Evolutionary conservation across 1,140 invertebrate species (phyloP), one percentile per base, ranked within the genome.

Genomic region (Microplitis mediator): DNA sequence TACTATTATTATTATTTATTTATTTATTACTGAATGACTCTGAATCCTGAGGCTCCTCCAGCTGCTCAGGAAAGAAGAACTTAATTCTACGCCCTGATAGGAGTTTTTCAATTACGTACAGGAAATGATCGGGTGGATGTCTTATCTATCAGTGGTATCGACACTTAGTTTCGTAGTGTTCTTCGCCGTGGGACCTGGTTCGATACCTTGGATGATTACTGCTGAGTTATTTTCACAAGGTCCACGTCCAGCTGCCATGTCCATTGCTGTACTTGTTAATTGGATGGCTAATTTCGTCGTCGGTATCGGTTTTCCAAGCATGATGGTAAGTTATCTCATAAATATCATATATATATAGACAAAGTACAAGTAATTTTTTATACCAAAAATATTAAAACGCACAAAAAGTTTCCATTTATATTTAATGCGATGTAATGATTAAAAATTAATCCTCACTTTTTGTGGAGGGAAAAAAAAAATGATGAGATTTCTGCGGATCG

Each of bases 161-260:
- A 97, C 95, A 36, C 90, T 99, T 32, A 91, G 93, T 82, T 99
- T 97, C 89, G 97, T 99, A 63, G 95, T 98, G 63, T 98, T 98
- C 90, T 99, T 99, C 85, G 97, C 97, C 32, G 93, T 98, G 71
- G 97, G 97, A 3, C 96, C 94, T 64, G 95, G 97, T 61, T 97
- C 97, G 32, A 99, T 99, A 81, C 98, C 98, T 0, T 99, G 98
- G 98, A 94, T 99, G 92, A 99, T 99, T 81, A 98, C 97, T 6
- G 96, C 97, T 50, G 98, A 99, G 86, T 90, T 99, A 52, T 99
- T 99, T 88, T 95, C 96, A 5, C 97, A 99, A 87, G 97, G 96
- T 52, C 96, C 98, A 13, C 89, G 98, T 76, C 96, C 97, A 34
- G 96, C 96, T 71, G 98, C 98, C 76, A 99, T 99, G 94, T 97